Evolutionary conservation across 2,113 vertebrate genomes (phyloP).

Genomic region (Salvator merianae): DNA sequence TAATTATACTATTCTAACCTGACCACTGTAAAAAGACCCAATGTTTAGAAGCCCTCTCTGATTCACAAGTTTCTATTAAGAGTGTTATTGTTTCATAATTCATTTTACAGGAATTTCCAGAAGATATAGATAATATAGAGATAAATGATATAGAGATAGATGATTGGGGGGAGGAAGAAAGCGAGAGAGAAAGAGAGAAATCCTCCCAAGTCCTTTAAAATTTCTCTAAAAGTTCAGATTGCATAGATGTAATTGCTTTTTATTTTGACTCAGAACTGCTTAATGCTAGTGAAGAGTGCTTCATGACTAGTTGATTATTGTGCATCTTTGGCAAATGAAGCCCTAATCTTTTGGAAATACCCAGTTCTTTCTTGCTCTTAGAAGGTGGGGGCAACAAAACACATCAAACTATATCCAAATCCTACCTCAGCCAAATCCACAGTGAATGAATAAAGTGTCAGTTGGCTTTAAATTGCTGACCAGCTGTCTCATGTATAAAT

Average conservation of each 20-base stretch:
- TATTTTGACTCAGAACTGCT: slow-evolving; percentile 38
- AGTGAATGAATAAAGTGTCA: slow-evolving; percentile 1
- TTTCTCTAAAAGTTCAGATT: no score
- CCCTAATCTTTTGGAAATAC: slow-evolving; percentile 62
- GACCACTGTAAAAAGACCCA: no score
- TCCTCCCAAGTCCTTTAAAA: no score
- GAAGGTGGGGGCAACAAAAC: slow-evolving; percentile 49
- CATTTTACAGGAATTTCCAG: background rate
- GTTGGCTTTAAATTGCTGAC: background rate
- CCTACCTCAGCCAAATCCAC: slow-evolving; percentile 3
- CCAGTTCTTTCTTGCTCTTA: slow-evolving; percentile 53
- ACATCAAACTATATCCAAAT: slow-evolving; percentile 38
- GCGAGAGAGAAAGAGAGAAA: no score
- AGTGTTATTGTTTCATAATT: no score
- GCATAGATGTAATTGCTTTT: slow-evolving; percentile 35
- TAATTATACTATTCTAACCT: no score
- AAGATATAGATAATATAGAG: no score
- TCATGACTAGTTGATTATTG: slow-evolving; percentile 67
- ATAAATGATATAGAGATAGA: no score
- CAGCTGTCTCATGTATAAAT: slow-evolving; percentile 63
- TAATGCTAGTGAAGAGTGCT: slow-evolving; percentile 38
- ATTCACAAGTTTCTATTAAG: no score
- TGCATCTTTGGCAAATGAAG: slow-evolving; percentile 69
- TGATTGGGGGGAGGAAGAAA: no score
- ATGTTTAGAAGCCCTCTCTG: no score